phyloP scores from a whole-genome alignment of 30 jellyfish, hydroid and myxozoan genomes.

The Phacellophora camtschatica region DNA sequence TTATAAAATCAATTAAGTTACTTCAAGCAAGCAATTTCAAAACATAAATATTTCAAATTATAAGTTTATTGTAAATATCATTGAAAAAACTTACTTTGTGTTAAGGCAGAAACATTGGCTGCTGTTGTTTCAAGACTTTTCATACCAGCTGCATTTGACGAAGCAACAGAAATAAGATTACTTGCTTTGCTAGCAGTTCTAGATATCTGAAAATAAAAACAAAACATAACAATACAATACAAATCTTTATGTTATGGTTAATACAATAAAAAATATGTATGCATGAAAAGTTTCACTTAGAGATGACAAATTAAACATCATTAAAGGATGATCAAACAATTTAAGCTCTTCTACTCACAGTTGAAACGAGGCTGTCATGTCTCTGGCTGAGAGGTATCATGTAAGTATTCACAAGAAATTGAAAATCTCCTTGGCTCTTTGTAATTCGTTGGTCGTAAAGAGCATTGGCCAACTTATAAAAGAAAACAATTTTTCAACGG shows the following conservation, averaged over 20 bases:
- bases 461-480: constrained; percentile 60
- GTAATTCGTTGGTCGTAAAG: constrained; percentile 54
- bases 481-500: too few species aligned
- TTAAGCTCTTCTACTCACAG: neutral
- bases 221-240: too few species aligned
- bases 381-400: constrained; percentile 48
- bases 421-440: constrained; percentile 71
- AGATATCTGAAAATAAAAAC: neutral
- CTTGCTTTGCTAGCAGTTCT: constrained; percentile 15
- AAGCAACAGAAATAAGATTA: constrained; percentile 17
- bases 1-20: too few species aligned
- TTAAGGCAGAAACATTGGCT: constrained; percentile 11
- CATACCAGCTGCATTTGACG: constrained; percentile 47
- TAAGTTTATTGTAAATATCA: too few species aligned
- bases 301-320: too few species aligned
- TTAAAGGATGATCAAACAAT: too few species aligned
- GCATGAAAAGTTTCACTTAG: too few species aligned
- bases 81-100: constrained; percentile 1
- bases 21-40: too few species aligned
- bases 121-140: constrained; percentile 22
- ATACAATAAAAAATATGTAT: too few species aligned
- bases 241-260: too few species aligned
- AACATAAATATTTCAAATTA: too few species aligned
- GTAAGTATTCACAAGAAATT: constrained; percentile 12
- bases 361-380: constrained; percentile 43